Percentiles rank a stretch among this genome's conserved stretches.
These are phyloP conservation scores for Nerophis lumbriciformis DNA, from an alignment of 2,113 vertebrate genomes.

Conservation along the genomic window DNA sequence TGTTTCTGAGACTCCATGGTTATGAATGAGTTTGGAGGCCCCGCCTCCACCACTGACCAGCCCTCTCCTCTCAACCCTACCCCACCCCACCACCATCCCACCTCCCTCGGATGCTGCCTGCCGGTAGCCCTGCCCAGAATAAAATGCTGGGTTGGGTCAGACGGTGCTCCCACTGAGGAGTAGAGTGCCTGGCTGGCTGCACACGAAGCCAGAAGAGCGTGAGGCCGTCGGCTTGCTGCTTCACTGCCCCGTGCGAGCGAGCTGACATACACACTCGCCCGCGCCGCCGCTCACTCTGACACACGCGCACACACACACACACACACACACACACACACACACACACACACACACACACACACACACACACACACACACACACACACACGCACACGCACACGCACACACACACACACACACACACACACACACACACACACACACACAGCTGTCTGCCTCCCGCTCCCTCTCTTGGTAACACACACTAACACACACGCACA, in stretches of 20 bases:
- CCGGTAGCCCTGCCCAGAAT: constrained; percentile 66
- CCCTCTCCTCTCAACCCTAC: constrained; percentile 48
- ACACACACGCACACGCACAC: background rate
- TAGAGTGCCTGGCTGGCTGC: constrained; percentile 55
- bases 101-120: constrained; percentile 56
- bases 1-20: constrained; percentile 45
- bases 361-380: constrained; percentile 39
- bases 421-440: constrained; percentile 18
- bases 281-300: constrained; percentile 47
- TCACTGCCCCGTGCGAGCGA: constrained; percentile 53
- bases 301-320: constrained; percentile 40
- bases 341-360: constrained; percentile 43
- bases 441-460: constrained; percentile 28
- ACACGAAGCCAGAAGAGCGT: constrained; percentile 50
- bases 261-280: constrained; percentile 52
- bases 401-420: constrained; percentile 25
- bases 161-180: constrained; percentile 54
- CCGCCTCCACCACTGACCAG: constrained; percentile 51
- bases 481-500: constrained; percentile 44
- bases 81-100: constrained; percentile 50
- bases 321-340: background rate
- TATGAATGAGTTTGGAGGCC: constrained; percentile 64
- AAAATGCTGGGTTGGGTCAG: constrained; percentile 63
- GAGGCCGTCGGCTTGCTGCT: constrained; percentile 59
- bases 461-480: constrained; percentile 36